Percentiles rank a stretch among this genome's conserved stretches.
Conservation (phyloP, 2,888 invertebrate genomes). For the Caenorhabditis sinica region DNA sequence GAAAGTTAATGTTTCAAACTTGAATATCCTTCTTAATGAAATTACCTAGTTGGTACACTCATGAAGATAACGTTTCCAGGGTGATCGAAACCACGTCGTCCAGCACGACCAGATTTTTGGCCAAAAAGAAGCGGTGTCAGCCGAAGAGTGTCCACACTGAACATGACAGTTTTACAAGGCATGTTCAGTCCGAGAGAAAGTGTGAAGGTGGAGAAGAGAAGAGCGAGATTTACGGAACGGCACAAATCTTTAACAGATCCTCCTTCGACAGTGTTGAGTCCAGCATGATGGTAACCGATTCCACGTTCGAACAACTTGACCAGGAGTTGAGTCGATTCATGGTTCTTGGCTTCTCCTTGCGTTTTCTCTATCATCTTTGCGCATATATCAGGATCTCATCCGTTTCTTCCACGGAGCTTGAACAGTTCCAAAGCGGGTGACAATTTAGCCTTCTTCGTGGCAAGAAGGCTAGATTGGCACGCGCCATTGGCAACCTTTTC, state of each 20-base stretch:
- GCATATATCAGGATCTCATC: conserved; percentile 78
- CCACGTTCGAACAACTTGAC: conserved; percentile 81
- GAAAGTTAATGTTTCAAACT: conserved; percentile 13
- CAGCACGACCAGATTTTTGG: conserved; percentile 83
- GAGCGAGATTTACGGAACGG: conserved; percentile 80
- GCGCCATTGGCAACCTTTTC: conserved; percentile 75
- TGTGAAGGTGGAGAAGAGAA: conserved; percentile 82
- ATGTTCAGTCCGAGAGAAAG: conserved; percentile 83
- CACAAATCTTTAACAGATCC: conserved; percentile 82
- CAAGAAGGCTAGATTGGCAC: conserved; percentile 80
- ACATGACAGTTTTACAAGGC: conserved; percentile 83
- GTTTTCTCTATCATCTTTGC: conserved; percentile 78
- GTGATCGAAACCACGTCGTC: conserved; percentile 83
- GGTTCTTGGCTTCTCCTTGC: conserved; percentile 65
- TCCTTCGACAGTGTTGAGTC: conserved; percentile 77
- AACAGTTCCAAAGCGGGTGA: conserved; percentile 79
- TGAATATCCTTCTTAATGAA: background rate
- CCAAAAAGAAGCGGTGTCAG: conserved; percentile 82
- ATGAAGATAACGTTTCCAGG: conserved; percentile 83
- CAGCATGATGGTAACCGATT: conserved; percentile 83
- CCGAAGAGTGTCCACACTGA: conserved; percentile 81
- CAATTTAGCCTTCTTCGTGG: conserved; percentile 76
- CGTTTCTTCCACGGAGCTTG: conserved; percentile 76
- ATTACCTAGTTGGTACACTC: conserved; percentile 79
- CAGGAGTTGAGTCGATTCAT: conserved; percentile 74